phyloP scores from a whole-genome alignment of 2,888 invertebrate genomes.

The Hypercompe scribonia region DNA sequence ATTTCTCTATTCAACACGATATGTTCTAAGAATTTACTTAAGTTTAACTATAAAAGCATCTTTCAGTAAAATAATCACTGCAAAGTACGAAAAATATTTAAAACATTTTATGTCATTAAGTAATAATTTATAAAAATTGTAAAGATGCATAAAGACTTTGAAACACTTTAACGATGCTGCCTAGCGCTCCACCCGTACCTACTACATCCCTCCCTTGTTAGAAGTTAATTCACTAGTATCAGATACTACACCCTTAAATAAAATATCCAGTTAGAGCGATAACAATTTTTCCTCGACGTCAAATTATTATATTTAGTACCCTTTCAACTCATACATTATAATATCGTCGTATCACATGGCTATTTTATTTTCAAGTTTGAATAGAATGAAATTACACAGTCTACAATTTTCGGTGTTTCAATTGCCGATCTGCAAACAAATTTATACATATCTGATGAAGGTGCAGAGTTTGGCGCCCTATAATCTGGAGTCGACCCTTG shows the following conservation, averaged over 20 bases:
- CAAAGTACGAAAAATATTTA: neutral
- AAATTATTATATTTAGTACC: constrained; percentile 30
- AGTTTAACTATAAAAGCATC: too few species aligned
- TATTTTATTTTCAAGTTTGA: constrained; percentile 63
- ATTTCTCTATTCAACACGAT: too few species aligned
- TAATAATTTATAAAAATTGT: too few species aligned
- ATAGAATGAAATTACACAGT: constrained; percentile 75
- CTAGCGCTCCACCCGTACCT: neutral
- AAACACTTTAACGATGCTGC: neutral
- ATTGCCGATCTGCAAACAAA: constrained; percentile 76
- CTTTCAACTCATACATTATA: constrained; percentile 40
- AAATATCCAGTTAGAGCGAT: constrained; percentile 19
- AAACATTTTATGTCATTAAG: too few species aligned
- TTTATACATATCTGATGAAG: constrained; percentile 85
- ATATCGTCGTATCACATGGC: constrained; percentile 58
- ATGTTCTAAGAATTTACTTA: too few species aligned
- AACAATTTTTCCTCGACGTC: constrained; percentile 30
- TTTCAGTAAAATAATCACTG: too few species aligned
- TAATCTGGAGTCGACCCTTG: constrained; percentile 85
- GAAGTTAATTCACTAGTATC: neutral
- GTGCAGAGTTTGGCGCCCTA: constrained; percentile 84
- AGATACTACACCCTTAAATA: neutral
- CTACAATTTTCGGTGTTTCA: constrained; percentile 78
- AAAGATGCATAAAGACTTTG: neutral
- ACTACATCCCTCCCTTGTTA: neutral